phyloP scores from a whole-genome alignment of 2,113 vertebrate species.

The Callaeas wilsoni region DNA sequence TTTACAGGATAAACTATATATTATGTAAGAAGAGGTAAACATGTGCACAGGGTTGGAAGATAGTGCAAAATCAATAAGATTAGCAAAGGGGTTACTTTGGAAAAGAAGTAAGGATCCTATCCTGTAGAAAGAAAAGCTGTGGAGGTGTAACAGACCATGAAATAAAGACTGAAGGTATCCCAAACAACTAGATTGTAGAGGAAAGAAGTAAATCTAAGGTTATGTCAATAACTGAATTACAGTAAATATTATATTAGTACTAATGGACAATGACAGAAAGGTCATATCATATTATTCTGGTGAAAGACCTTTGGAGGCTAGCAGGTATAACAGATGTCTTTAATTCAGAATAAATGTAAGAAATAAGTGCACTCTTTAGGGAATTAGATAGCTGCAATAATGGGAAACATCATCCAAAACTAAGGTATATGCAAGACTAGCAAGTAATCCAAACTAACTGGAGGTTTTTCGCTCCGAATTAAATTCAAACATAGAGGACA shows the following conservation, averaged over 20 bases:
- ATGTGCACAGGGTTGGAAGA: neutral
- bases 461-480: neutral
- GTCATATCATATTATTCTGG: neutral
- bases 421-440: neutral
- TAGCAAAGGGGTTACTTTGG: neutral
- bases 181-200: neutral
- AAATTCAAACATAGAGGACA: neutral
- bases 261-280: neutral
- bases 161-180: neutral
- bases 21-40: neutral
- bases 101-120: neutral
- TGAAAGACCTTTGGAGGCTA: neutral
- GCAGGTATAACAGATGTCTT: neutral
- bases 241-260: neutral
- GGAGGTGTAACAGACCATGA: neutral
- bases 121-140: neutral
- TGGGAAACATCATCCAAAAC: neutral
- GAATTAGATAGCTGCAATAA: neutral
- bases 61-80: neutral
- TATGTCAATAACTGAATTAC: neutral
- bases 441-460: neutral
- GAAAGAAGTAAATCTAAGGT: neutral
- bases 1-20: constrained; percentile 4
- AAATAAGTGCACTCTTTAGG: neutral
- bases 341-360: neutral